phyloP scores from a whole-genome alignment of 1,140 invertebrate species.

The Pseudomyrmex sp. region DNA sequence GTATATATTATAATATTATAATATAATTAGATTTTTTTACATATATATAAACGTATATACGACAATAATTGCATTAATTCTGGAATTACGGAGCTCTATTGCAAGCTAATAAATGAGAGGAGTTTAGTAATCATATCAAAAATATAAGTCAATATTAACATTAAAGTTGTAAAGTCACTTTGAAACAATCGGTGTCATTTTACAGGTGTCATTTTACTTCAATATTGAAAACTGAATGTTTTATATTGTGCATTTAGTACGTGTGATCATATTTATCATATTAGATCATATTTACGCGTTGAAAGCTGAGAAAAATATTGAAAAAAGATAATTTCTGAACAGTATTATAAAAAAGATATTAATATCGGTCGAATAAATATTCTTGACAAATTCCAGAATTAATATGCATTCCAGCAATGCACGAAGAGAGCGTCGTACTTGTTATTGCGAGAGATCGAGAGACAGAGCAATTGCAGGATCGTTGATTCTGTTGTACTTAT shows the following conservation, averaged over 20 bases:
- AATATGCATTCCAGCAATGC: not conserved
- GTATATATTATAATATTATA: too few relatives aligned
- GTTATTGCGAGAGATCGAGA: not conserved
- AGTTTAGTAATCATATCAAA: not conserved
- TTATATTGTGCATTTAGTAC: constrained; percentile 1
- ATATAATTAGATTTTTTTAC: too few relatives aligned
- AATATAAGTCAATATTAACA: not conserved
- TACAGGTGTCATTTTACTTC: not conserved
- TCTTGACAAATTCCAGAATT: not conserved
- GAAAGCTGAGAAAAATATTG: not conserved
- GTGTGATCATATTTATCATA: too few relatives aligned
- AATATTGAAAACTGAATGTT: not conserved
- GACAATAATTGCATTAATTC: constrained; percentile 5
- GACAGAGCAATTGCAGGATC: not conserved
- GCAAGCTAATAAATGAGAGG: not conserved
- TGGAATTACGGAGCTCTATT: not conserved
- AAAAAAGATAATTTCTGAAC: not conserved
- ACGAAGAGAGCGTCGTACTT: not conserved
- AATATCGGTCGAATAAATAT: not conserved
- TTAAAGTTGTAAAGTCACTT: not conserved
- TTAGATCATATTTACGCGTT: not conserved
- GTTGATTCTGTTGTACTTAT: not conserved
- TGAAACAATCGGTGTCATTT: not conserved
- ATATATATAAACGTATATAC: not conserved
- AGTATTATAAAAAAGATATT: constrained; percentile 22